Evolutionary conservation across 2,113 vertebrate species (phyloP).

Genomic region (Eclectus roratus): DNA sequence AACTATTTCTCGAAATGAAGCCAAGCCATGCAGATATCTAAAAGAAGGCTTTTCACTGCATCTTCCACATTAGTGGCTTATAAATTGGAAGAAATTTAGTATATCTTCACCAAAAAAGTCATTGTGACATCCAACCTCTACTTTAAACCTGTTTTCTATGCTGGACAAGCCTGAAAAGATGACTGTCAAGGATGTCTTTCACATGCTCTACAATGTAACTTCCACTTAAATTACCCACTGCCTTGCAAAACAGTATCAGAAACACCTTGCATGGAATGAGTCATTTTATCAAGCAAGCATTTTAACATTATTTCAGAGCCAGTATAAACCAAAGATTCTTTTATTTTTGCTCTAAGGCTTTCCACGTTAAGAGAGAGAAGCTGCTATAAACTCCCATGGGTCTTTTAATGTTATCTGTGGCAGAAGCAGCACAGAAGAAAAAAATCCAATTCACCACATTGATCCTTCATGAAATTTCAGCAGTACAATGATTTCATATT

Average conservation of each 20-base stretch:
- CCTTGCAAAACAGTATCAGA: background rate
- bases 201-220: background rate
- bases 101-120: background rate
- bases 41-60: background rate
- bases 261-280: background rate
- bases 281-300: background rate
- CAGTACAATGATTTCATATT: background rate
- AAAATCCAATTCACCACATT: background rate
- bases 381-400: background rate
- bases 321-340: slow-evolving; percentile 6
- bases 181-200: background rate
- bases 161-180: background rate
- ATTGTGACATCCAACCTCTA: background rate
- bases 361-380: background rate
- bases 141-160: background rate
- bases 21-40: background rate
- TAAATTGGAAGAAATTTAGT: background rate
- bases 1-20: background rate
- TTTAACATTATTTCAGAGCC: background rate
- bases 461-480: background rate
- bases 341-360: background rate
- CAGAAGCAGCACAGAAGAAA: background rate
- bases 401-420: background rate
- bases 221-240: background rate
- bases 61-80: background rate